Percentiles rank a stretch among this genome's conserved stretches.
Conservation (phyloP, 2,888 invertebrate species). For the Pyralis farinalis region DNA sequence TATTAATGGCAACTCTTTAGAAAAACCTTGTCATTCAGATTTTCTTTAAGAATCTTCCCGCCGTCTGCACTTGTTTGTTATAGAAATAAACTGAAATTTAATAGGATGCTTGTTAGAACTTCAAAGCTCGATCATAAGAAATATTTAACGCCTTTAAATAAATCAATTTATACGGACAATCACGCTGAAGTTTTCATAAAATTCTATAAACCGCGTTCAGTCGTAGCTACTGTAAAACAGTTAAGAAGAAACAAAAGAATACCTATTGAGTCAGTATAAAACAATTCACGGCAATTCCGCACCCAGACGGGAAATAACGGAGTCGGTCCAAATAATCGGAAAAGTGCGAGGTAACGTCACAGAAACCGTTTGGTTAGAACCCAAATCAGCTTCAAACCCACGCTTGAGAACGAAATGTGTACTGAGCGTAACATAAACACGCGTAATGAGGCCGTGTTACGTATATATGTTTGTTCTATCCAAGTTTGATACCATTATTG, state of each 20-base stretch:
- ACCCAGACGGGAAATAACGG: conserved; percentile 60
- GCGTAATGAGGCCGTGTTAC: conserved; percentile 38
- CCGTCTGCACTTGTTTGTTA: too few relatives aligned
- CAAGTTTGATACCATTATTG: too few relatives aligned
- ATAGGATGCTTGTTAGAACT: too few relatives aligned
- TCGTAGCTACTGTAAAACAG: conserved; percentile 1
- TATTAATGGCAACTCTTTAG: too few relatives aligned
- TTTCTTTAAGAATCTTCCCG: too few relatives aligned
- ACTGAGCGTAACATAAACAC: conserved; percentile 50
- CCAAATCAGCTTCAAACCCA: conserved; percentile 46
- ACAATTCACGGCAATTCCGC: conserved; percentile 27
- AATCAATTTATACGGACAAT: too few relatives aligned
- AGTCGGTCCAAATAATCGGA: conserved; percentile 56
- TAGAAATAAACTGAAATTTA: too few relatives aligned
- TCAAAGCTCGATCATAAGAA: too few relatives aligned
- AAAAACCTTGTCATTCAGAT: too few relatives aligned
- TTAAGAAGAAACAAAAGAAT: conserved; percentile 6
- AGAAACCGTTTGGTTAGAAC: conserved; percentile 50
- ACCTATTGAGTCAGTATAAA: conserved; percentile 9
- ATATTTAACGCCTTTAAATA: too few relatives aligned
- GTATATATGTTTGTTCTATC: conserved; percentile 24
- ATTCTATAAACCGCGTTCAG: conserved; percentile 2
- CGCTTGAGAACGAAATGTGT: conserved; percentile 40
- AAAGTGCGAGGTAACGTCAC: conserved; percentile 50
- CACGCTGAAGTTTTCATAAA: background rate